Evolutionary conservation across 2,113 vertebrate species (phyloP), one percentile per base, ranked within the genome.

Genomic region (Reinhardtius hippoglossoides): DNA sequence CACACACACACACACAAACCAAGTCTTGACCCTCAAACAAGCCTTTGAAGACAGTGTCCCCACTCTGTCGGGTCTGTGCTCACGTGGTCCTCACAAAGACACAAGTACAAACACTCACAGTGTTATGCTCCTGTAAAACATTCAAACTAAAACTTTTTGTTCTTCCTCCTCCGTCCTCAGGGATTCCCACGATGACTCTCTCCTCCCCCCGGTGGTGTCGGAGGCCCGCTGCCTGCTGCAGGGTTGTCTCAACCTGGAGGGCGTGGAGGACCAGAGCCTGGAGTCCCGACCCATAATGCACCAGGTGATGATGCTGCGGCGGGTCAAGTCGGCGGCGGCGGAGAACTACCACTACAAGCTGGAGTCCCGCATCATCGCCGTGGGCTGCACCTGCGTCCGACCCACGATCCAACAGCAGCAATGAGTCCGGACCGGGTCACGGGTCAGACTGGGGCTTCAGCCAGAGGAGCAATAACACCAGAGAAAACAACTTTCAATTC

Each of bases 361-460:
- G 88, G 96, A 98, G 91, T 93, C 93, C 67, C 91, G 94, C 35
- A 13, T 89, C 3, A 40, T 98, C 9, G 90, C 96, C 0, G 96
- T 98, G 73, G 97, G 97, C 48, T 98, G 97, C 84, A 98, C 97
- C 1, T 98, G 97, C 0, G 94, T 93, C 4, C 37, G 80, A 0
- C 93, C 95, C 0, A 3, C 76, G 0, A 2, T 96, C 18, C 27
- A 23, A 2, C 26, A 66, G 0, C 86, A 93, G 31, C 44, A 91
- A 7, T 90, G 77, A 87, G 46, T 15, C 46, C 18, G 12, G 64
- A 62, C 1, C 23, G 21, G 60, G 16, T 12, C 44, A 15, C 13
- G 18, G 64, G 16, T 52, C 20, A 52, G 18, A 3, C 18, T 8
- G 18, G 37, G 27, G 27, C 9, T 35, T 60, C 18, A 12, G 16